Conservation (phyloP, 2,797 vertebrate genomes). For the Clarias laeviceps region DNA sequence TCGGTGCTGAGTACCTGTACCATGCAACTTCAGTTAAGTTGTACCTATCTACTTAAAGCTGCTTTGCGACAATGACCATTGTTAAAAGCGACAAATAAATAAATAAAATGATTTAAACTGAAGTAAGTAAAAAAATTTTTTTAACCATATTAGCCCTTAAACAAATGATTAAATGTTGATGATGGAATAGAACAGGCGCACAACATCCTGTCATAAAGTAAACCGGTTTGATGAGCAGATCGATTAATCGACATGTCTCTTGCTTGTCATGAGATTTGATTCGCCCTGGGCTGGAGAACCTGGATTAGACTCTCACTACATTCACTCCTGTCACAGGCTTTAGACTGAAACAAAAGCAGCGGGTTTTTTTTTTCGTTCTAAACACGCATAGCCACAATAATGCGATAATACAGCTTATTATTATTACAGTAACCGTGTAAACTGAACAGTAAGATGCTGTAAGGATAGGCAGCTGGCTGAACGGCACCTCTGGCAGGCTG, state of each 20-base stretch:
- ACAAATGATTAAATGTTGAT: too few relatives aligned
- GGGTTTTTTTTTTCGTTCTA: neutral
- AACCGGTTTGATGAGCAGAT: constrained; percentile 15
- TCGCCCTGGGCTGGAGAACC: neutral
- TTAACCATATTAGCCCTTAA: too few relatives aligned
- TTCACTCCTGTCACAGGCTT: neutral
- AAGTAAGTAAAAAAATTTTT: too few relatives aligned
- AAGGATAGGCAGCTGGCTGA: neutral
- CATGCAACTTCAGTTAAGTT: too few relatives aligned
- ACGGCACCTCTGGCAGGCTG: constrained; percentile 4
- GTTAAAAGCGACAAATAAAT: too few relatives aligned
- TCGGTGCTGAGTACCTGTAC: too few relatives aligned
- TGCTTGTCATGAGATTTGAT: neutral
- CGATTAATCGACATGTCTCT: constrained; percentile 23
- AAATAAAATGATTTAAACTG: too few relatives aligned
- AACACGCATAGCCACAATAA: neutral
- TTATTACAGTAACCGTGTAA: neutral
- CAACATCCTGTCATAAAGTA: neutral
- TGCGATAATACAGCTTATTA: neutral
- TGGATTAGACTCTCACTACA: constrained; percentile 6
- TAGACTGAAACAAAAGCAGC: neutral
- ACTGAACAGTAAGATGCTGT: neutral
- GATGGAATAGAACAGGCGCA: neutral
- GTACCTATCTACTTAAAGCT: too few relatives aligned
- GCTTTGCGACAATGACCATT: too few relatives aligned